These are phyloP conservation scores for Tachina grossa DNA, from an alignment of 2,888 invertebrate species.

Conservation along the genomic window DNA sequence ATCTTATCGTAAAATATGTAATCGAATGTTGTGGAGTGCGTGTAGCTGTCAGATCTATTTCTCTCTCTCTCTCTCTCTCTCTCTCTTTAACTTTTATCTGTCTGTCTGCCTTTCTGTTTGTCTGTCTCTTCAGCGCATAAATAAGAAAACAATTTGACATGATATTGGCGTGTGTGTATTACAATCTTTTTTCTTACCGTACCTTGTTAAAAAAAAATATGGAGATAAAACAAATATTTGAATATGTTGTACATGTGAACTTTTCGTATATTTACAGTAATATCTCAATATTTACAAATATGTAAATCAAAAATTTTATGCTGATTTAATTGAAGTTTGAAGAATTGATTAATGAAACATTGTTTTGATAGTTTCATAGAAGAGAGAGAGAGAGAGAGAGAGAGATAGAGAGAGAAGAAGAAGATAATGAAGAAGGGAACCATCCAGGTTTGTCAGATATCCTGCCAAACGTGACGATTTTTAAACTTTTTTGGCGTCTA, in stretches of 20 bases:
- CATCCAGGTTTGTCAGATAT: no score
- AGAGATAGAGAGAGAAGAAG: no score
- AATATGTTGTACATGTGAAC: neutral
- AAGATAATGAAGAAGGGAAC: no score
- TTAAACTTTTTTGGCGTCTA: no score
- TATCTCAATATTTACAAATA: neutral
- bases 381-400: no score
- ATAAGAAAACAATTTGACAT: slow-evolving; percentile 56
- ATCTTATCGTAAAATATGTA: slow-evolving; percentile 27
- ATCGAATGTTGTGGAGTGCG: slow-evolving; percentile 14
- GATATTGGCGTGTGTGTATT: slow-evolving; percentile 57
- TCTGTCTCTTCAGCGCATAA: neutral
- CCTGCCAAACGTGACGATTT: no score
- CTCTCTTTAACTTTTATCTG: slow-evolving; percentile 17
- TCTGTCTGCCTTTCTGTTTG: slow-evolving; percentile 21
- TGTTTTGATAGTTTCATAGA: no score
- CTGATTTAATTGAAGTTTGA: neutral
- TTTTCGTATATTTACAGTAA: slow-evolving; percentile 6
- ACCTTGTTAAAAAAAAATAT: neutral
- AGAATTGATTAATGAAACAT: neutral
- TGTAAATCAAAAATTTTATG: neutral
- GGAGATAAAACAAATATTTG: neutral
- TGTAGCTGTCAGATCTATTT: slow-evolving; percentile 32
- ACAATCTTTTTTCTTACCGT: neutral
- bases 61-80: slow-evolving; percentile 29